A percentile compares a stretch with the other conserved stretches of the same genome.
Conservation (phyloP, 37 sponge, comb jelly and placozoan species). For the Halisarca cf. caerulea region DNA sequence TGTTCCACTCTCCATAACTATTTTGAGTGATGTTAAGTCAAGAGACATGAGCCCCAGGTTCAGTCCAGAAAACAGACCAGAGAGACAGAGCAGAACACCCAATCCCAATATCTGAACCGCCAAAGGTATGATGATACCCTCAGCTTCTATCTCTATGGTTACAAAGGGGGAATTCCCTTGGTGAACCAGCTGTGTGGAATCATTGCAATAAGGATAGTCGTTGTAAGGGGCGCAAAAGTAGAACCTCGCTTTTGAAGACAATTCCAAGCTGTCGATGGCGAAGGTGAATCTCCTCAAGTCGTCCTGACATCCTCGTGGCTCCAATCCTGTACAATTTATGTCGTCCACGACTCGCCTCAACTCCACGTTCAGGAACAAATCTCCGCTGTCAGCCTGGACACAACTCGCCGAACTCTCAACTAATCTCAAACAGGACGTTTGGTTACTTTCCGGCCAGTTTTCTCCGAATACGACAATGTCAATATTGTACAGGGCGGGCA, state of each 20-base stretch:
- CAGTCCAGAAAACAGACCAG: conserved; percentile 94
- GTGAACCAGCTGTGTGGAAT: conserved; percentile 3
- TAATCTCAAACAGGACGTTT: neutral
- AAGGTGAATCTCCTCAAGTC: neutral
- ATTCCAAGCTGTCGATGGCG: neutral
- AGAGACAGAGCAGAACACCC: conserved; percentile 67
- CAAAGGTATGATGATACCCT: conserved; percentile 49
- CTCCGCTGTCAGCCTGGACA: no score
- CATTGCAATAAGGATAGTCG: neutral
- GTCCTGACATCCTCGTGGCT: neutral
- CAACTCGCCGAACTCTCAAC: neutral
- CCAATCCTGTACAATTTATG: no score
- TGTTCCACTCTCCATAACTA: conserved; percentile 85
- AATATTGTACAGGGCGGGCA: neutral
- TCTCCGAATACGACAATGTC: neutral
- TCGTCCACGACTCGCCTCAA: no score
- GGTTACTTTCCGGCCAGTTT: neutral
- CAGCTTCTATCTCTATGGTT: neutral
- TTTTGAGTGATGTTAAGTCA: conserved; percentile 87
- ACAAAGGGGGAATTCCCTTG: conserved; percentile 43
- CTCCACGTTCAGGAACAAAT: no score
- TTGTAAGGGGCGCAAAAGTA: conserved; percentile 45
- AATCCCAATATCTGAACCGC: conserved; percentile 59
- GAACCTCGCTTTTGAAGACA: neutral
- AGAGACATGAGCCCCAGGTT: conserved; percentile 98